These are phyloP conservation scores for Yasuhikotakia modesta DNA, from an alignment of 2,797 vertebrate species.

Conservation along the genomic window DNA sequence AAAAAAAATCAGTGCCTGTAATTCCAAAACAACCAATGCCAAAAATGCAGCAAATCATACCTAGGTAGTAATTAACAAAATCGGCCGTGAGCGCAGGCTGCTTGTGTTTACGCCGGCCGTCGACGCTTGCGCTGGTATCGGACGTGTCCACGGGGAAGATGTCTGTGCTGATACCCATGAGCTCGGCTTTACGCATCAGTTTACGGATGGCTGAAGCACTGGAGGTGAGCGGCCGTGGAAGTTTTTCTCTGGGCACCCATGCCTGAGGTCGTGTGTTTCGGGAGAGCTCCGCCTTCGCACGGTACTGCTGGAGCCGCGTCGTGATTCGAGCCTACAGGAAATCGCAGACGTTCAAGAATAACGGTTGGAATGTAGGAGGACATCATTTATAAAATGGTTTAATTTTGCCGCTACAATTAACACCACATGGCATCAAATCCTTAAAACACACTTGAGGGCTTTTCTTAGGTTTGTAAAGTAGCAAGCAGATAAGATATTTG, in stretches of 20 bases:
- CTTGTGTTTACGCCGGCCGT: slow-evolving; percentile 94
- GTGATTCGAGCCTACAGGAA: slow-evolving; percentile 89
- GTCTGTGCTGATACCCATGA: slow-evolving; percentile 98
- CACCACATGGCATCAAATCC: no score
- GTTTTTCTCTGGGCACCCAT: slow-evolving; percentile 96
- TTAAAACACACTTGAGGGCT: no score
- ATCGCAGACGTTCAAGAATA: not conserved
- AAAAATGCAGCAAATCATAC: slow-evolving; percentile 71
- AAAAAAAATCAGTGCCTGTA: not conserved
- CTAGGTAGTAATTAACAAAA: slow-evolving; percentile 98
- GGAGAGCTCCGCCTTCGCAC: slow-evolving; percentile 92
- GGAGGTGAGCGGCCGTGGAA: slow-evolving; percentile 93
- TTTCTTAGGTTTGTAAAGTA: no score
- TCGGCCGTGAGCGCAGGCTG: slow-evolving; percentile 96
- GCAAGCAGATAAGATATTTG: no score
- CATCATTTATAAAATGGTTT: no score
- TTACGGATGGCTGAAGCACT: slow-evolving; percentile 97
- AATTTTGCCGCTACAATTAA: no score
- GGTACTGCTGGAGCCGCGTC: slow-evolving; percentile 93
- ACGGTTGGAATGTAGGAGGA: not conserved
- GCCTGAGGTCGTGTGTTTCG: slow-evolving; percentile 94
- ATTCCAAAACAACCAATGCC: not conserved
- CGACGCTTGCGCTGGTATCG: slow-evolving; percentile 92
- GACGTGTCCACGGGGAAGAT: slow-evolving; percentile 97
- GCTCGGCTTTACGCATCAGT: slow-evolving; percentile 94